Evolutionary conservation across 2,113 vertebrate genomes (phyloP).

Genomic region (Loxodonta africana): DNA sequence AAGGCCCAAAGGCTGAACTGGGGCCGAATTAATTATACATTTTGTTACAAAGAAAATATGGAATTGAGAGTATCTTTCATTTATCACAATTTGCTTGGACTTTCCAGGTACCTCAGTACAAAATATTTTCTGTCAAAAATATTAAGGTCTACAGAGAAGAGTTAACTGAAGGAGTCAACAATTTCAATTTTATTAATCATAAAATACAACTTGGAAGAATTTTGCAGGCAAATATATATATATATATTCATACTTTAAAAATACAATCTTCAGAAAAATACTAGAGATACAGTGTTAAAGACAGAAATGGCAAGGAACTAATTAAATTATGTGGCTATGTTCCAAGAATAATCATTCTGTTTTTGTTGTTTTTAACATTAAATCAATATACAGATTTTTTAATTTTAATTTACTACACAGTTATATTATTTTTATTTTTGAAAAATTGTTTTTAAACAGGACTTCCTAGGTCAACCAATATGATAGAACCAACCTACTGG

Average conservation of each 20-base stretch:
- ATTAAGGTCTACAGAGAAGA: not conserved
- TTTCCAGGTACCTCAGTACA: not conserved
- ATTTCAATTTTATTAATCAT: constrained; percentile 15
- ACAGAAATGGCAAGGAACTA: not conserved
- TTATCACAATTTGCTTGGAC: not conserved
- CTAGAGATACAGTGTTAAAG: not conserved
- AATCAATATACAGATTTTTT: not conserved
- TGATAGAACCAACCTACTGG: not conserved
- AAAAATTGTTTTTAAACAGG: not conserved
- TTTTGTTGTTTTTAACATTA: not conserved
- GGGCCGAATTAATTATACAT: not conserved
- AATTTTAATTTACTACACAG: not conserved
- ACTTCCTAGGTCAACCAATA: not conserved
- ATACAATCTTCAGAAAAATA: not conserved
- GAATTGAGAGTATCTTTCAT: constrained; percentile 26
- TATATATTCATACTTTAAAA: not conserved
- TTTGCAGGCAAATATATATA: not conserved
- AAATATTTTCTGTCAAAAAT: constrained; percentile 3
- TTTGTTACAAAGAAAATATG: not conserved
- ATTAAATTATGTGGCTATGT: not conserved
- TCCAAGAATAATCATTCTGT: not conserved
- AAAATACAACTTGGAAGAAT: not conserved
- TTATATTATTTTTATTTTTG: not conserved
- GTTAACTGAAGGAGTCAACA: not conserved
- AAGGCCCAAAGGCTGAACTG: not conserved